A percentile compares a stretch with the other conserved stretches of the same genome.
Evolutionary conservation across 2,113 vertebrate species (phyloP).

Genomic region (Antechinus stuartii): DNA sequence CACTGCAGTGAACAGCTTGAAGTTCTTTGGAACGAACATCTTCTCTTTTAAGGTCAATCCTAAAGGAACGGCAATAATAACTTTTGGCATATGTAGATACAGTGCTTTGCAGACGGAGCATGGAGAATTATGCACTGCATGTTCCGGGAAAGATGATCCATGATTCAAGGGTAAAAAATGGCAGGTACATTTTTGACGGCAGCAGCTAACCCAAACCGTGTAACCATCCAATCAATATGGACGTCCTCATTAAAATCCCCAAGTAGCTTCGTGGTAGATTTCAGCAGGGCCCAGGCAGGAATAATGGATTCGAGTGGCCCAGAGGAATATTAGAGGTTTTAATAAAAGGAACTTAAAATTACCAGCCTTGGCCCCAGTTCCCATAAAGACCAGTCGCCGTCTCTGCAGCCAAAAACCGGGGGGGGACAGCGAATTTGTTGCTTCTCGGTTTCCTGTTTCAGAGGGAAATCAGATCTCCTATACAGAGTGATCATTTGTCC

Average conservation of each 20-base stretch:
- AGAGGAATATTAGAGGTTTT: conserved; percentile 72
- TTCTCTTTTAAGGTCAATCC: conserved; percentile 77
- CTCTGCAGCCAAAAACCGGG: conserved; percentile 30
- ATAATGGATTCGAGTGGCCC: conserved; percentile 67
- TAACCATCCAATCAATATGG: conserved; percentile 66
- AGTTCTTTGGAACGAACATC: conserved; percentile 78
- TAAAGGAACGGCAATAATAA: conserved; percentile 76
- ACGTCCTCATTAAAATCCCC: conserved; percentile 75
- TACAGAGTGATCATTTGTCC: conserved; percentile 75
- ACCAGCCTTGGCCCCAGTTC: conserved; percentile 24
- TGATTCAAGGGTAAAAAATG: conserved; percentile 60
- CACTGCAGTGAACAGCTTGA: conserved; percentile 77
- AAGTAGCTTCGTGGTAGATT: conserved; percentile 64
- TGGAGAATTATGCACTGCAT: conserved; percentile 65
- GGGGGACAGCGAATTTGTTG: conserved; percentile 49
- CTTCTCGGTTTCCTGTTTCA: conserved; percentile 41
- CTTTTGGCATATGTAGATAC: conserved; percentile 75
- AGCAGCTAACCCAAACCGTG: conserved; percentile 66
- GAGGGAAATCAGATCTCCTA: conserved; percentile 72
- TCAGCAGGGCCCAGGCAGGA: conserved; percentile 63
- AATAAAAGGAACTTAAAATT: conserved; percentile 64
- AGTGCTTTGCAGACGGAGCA: conserved; percentile 64
- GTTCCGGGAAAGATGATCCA: conserved; percentile 76
- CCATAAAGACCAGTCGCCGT: conserved; percentile 27
- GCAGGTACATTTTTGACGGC: conserved; percentile 71